phyloP scores from a whole-genome alignment of 2,113 vertebrate species.

The Microtus oregoni region DNA sequence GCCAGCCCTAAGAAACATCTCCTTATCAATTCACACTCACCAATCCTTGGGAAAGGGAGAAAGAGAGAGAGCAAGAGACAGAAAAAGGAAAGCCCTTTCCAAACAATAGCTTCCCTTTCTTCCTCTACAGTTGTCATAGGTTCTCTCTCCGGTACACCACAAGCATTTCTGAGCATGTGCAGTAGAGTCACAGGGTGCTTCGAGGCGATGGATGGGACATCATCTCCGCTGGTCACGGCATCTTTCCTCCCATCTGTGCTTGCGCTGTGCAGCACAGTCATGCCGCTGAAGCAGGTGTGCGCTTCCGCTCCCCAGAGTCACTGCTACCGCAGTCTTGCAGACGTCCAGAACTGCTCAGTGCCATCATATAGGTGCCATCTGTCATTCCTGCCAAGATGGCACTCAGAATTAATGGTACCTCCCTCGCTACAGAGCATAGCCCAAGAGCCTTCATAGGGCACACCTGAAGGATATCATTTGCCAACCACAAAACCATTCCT shows the following conservation, averaged over 20 bases:
- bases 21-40: slow-evolving; percentile 14
- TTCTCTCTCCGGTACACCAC: neutral
- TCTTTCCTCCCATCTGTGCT: neutral
- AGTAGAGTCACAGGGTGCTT: no score
- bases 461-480: neutral
- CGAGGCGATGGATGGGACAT: neutral
- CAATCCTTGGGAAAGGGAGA: neutral
- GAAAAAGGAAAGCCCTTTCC: neutral
- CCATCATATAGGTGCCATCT: neutral
- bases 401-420: neutral
- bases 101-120: neutral
- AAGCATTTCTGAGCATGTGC: neutral
- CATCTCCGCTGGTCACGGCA: fast-evolving
- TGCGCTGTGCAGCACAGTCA: fast-evolving
- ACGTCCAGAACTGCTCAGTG: neutral
- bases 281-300: neutral
- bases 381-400: neutral
- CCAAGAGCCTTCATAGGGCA: neutral
- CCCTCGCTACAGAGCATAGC: neutral
- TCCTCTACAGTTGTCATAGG: neutral
- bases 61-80: neutral
- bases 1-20: neutral
- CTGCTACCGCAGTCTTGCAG: neutral
- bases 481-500: neutral
- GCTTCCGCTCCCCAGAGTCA: neutral